These are phyloP conservation scores for Ophion ventricosus DNA, from an alignment of 2,888 invertebrate genomes.

Conservation along the genomic window DNA sequence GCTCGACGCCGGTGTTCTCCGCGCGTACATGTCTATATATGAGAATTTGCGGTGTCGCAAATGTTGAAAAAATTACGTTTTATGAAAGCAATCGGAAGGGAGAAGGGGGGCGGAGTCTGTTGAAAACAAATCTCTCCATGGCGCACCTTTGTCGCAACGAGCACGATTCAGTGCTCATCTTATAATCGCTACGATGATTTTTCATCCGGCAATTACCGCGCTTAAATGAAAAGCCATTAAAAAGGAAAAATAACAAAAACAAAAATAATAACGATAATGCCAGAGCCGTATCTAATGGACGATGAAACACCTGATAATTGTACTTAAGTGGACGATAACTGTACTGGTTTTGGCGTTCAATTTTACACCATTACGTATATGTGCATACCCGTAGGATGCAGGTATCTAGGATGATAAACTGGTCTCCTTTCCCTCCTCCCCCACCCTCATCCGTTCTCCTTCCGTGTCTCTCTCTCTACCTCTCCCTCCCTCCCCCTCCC, in stretches of 20 bases:
- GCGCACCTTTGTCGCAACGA: background rate
- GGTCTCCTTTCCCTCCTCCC: slow-evolving; percentile 60
- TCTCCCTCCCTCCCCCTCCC: too few species aligned
- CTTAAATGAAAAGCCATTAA: background rate
- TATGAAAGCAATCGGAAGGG: slow-evolving; percentile 1
- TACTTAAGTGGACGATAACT: slow-evolving; percentile 25
- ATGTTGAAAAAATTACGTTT: slow-evolving; percentile 44
- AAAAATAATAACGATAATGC: background rate
- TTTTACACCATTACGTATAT: background rate
- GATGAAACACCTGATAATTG: background rate
- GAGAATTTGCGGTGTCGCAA: slow-evolving; percentile 24
- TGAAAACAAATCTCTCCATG: background rate
- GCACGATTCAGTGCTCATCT: background rate
- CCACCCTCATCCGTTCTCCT: background rate
- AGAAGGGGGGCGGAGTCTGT: background rate
- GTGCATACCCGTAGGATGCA: slow-evolving; percentile 43
- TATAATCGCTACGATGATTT: slow-evolving; percentile 7
- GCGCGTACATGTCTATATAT: background rate
- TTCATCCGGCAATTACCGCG: background rate
- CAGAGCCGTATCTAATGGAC: background rate
- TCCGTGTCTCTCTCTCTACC: too few species aligned
- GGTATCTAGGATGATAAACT: slow-evolving; percentile 64
- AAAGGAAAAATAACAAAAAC: background rate
- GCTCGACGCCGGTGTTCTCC: background rate
- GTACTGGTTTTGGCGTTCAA: slow-evolving; percentile 4